phyloP scores from a whole-genome alignment of 2,888 invertebrate genomes.

The Crocallis elinguaria region DNA sequence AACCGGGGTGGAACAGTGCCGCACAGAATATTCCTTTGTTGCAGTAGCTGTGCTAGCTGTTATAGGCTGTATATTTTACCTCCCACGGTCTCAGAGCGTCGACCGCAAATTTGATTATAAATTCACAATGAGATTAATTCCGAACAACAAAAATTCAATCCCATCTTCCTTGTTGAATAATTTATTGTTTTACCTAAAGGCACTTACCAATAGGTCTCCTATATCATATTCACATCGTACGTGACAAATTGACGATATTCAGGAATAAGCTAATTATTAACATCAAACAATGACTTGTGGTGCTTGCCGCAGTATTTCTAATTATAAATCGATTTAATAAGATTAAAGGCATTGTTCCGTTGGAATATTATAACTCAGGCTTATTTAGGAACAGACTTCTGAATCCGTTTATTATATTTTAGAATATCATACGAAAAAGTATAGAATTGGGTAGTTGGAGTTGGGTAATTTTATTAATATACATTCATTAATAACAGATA shows the following conservation, averaged over 20 bases:
- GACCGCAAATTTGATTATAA: slow-evolving; percentile 25
- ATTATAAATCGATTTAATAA: slow-evolving; percentile 16
- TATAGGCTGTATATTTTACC: slow-evolving; percentile 2
- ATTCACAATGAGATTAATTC: slow-evolving; percentile 25
- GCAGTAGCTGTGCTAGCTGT: not conserved
- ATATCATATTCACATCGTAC: slow-evolving; percentile 12
- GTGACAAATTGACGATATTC: slow-evolving; percentile 29
- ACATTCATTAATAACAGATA: no score
- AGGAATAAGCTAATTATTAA: slow-evolving; percentile 18
- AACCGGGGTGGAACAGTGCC: slow-evolving; percentile 3
- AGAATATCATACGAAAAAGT: no score
- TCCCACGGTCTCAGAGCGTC: slow-evolving; percentile 10
- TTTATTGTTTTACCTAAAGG: slow-evolving; percentile 7
- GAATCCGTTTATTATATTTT: no score
- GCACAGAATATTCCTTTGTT: slow-evolving; percentile 10
- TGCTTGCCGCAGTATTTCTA: slow-evolving; percentile 7
- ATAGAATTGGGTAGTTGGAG: no score
- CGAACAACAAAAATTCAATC: slow-evolving; percentile 22
- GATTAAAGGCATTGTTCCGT: slow-evolving; percentile 1
- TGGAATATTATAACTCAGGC: no score
- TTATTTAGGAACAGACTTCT: no score
- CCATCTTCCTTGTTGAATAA: slow-evolving; percentile 18
- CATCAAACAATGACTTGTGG: slow-evolving; percentile 10
- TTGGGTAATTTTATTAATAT: no score
- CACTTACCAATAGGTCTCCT: no score